Conservation (phyloP, 2,888 invertebrate genomes). For the Apomyelois bistriatella region DNA sequence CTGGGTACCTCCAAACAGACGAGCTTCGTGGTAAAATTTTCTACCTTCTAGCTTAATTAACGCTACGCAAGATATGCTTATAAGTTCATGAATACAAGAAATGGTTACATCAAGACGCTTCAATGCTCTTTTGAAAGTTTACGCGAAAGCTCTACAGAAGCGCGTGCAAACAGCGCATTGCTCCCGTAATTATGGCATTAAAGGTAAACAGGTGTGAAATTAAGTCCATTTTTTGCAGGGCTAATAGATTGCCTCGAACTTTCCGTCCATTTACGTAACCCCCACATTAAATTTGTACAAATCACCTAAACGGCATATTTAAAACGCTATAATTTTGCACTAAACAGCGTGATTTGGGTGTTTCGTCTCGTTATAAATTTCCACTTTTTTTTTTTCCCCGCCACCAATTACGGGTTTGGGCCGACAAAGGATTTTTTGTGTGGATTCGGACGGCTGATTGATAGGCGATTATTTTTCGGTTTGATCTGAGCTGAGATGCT, state of each 20-base stretch:
- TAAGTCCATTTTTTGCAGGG: constrained; percentile 69
- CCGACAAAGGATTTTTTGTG: constrained; percentile 64
- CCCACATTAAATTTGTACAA: constrained; percentile 61
- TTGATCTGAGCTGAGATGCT: constrained; percentile 63
- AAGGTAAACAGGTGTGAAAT: constrained; percentile 78
- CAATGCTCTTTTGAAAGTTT: constrained; percentile 33
- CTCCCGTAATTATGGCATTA: constrained; percentile 69
- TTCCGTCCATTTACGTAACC: constrained; percentile 64
- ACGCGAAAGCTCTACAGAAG: constrained; percentile 34
- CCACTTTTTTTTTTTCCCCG: constrained; percentile 72
- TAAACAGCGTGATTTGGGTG: constrained; percentile 73
- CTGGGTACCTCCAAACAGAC: too few species aligned
- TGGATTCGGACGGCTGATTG: constrained; percentile 59
- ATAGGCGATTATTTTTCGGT: constrained; percentile 72
- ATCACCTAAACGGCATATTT: constrained; percentile 70
- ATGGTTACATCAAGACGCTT: background rate
- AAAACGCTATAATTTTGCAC: constrained; percentile 77
- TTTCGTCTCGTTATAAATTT: constrained; percentile 75
- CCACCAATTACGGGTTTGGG: constrained; percentile 60
- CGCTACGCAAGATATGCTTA: too few species aligned
- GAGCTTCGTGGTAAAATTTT: too few species aligned
- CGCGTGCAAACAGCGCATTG: constrained; percentile 61
- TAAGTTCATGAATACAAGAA: too few species aligned
- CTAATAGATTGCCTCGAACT: constrained; percentile 69
- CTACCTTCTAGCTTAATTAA: too few species aligned